These are phyloP conservation scores for Parnassius orleans DNA, from an alignment of 2,888 invertebrate genomes.

Conservation along the genomic window DNA sequence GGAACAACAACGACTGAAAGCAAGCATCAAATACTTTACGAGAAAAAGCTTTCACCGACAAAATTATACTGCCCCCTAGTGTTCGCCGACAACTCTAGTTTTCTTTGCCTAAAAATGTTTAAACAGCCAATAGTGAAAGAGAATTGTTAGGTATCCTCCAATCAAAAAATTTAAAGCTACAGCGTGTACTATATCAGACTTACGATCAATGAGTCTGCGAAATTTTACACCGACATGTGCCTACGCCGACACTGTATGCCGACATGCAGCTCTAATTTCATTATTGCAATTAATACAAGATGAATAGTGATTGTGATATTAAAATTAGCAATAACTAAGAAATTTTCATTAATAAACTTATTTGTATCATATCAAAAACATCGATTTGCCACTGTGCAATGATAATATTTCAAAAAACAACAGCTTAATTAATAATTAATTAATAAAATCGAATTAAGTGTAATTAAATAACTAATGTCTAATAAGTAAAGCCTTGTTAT, in stretches of 20 bases:
- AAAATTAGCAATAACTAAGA: too few relatives aligned
- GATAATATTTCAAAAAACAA: too few relatives aligned
- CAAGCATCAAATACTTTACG: conserved; percentile 63
- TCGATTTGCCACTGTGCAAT: too few relatives aligned
- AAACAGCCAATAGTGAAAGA: conserved; percentile 36
- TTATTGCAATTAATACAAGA: too few relatives aligned
- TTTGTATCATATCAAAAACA: too few relatives aligned
- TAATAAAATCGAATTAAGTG: too few relatives aligned
- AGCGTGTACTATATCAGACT: conserved; percentile 53
- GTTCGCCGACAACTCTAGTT: conserved; percentile 61
- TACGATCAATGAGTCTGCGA: conserved; percentile 44
- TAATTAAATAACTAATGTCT: too few relatives aligned
- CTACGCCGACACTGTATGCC: conserved; percentile 46
- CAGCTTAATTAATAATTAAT: too few relatives aligned
- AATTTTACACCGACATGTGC: conserved; percentile 51
- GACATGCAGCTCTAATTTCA: conserved; percentile 28
- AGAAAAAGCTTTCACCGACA: conserved; percentile 69
- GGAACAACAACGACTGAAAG: conserved; percentile 63
- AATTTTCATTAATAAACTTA: too few relatives aligned
- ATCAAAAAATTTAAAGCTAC: conserved; percentile 28
- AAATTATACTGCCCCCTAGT: conserved; percentile 47
- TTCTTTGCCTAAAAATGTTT: conserved; percentile 33
- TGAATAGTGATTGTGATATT: too few relatives aligned
- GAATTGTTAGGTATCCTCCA: conserved; percentile 31
- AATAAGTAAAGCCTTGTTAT: too few relatives aligned